Conservation (phyloP, 2,888 invertebrate species). For the Drosophila sordidula region DNA sequence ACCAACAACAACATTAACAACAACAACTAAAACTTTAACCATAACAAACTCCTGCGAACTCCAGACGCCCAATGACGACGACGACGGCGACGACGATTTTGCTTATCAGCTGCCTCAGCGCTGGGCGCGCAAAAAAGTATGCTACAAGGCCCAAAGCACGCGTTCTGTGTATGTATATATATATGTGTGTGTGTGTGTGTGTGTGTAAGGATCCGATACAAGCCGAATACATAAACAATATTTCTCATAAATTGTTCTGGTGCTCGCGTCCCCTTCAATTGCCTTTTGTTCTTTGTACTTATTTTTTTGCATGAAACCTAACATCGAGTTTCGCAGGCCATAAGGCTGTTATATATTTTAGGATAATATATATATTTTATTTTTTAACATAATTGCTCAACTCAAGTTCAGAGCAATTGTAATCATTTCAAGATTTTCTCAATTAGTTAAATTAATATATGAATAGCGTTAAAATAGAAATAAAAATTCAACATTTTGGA, state of each 20-base stretch:
- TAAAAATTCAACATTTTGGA: neutral
- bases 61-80: slow-evolving; percentile 19
- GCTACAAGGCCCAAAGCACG: slow-evolving; percentile 26
- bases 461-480: too few relatives aligned
- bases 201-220: slow-evolving; percentile 50
- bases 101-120: slow-evolving; percentile 55
- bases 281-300: slow-evolving; percentile 12
- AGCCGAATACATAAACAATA: slow-evolving; percentile 67
- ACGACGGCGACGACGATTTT: slow-evolving; percentile 27
- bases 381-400: too few relatives aligned
- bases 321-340: neutral
- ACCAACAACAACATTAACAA: slow-evolving; percentile 8
- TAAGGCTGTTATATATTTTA: too few relatives aligned
- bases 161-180: neutral
- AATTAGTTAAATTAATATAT: too few relatives aligned
- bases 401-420: too few relatives aligned
- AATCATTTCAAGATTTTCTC: too few relatives aligned
- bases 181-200: slow-evolving; percentile 1
- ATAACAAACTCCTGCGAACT: slow-evolving; percentile 55
- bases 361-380: too few relatives aligned
- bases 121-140: slow-evolving; percentile 48
- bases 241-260: slow-evolving; percentile 63
- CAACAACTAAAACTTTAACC: slow-evolving; percentile 60
- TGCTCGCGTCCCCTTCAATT: slow-evolving; percentile 32
- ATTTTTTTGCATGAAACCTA: neutral